phyloP scores from a whole-genome alignment of 2,888 invertebrate species.

The Leptinotarsa rubiginosa region DNA sequence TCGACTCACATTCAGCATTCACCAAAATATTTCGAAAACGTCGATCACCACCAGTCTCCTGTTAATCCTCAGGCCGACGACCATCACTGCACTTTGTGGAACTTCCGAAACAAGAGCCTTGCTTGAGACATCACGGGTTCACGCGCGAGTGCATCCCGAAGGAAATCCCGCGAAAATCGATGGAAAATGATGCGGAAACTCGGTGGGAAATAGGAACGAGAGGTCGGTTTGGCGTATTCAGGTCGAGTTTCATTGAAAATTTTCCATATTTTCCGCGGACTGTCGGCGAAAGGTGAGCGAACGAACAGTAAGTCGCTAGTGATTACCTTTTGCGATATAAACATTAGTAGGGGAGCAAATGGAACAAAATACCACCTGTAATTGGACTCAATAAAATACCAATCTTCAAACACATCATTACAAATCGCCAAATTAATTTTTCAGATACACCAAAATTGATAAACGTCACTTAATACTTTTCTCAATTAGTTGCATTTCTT shows the following conservation, averaged over 20 bases:
- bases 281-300: constrained; percentile 26
- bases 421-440: too few relatives aligned
- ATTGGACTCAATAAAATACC: not conserved
- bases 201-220: not conserved
- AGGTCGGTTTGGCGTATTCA: not conserved
- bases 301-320: constrained; percentile 30
- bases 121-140: constrained; percentile 41
- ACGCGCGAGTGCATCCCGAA: not conserved
- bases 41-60: constrained; percentile 50
- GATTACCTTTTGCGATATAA: constrained; percentile 29
- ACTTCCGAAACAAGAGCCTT: constrained; percentile 18
- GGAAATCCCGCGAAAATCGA: constrained; percentile 21
- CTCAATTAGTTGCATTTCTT: too few relatives aligned
- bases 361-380: not conserved
- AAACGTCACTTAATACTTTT: too few relatives aligned
- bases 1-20: constrained; percentile 24
- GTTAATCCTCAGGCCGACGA: constrained; percentile 48
- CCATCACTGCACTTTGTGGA: constrained; percentile 51
- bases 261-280: constrained; percentile 24
- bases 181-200: constrained; percentile 10
- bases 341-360: constrained; percentile 36
- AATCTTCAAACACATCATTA: too few relatives aligned
- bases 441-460: too few relatives aligned
- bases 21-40: constrained; percentile 48
- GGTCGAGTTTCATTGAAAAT: constrained; percentile 18